phyloP scores from a whole-genome alignment of 2,888 invertebrate species.

The Athalia cordata region DNA sequence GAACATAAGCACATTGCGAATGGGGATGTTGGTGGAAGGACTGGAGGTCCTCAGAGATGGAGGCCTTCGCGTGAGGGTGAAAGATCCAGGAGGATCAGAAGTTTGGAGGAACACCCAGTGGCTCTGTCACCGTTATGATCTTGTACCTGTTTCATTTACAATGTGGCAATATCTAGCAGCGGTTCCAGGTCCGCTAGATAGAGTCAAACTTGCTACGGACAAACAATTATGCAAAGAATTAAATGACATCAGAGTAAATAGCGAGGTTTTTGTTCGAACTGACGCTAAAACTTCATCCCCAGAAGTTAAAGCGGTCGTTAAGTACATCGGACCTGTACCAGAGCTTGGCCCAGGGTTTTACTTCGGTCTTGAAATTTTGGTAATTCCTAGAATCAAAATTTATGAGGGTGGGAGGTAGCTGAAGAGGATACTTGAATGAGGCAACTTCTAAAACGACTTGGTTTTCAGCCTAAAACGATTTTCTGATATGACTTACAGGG shows the following conservation, averaged over 20 bases:
- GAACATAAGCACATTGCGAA: conserved; percentile 56
- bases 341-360: conserved; percentile 76
- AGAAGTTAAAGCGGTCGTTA: conserved; percentile 70
- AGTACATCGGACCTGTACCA: conserved; percentile 76
- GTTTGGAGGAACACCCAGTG: conserved; percentile 67
- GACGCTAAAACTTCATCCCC: conserved; percentile 39
- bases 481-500: conserved; percentile 52
- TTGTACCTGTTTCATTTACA: conserved; percentile 60
- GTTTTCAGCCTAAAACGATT: background rate
- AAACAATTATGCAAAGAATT: conserved; percentile 73
- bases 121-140: conserved; percentile 63
- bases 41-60: conserved; percentile 59
- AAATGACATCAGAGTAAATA: conserved; percentile 57
- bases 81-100: conserved; percentile 54
- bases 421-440: background rate
- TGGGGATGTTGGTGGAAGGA: conserved; percentile 65
- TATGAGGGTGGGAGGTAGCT: background rate
- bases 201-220: conserved; percentile 74
- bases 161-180: conserved; percentile 76
- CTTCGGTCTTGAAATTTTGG: conserved; percentile 77
- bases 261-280: conserved; percentile 60
- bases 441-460: background rate
- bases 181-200: conserved; percentile 74
- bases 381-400: conserved; percentile 56
- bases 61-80: conserved; percentile 58